Conservation (phyloP, 2,888 invertebrate genomes). For the Macrosiphum euphorbiae region DNA sequence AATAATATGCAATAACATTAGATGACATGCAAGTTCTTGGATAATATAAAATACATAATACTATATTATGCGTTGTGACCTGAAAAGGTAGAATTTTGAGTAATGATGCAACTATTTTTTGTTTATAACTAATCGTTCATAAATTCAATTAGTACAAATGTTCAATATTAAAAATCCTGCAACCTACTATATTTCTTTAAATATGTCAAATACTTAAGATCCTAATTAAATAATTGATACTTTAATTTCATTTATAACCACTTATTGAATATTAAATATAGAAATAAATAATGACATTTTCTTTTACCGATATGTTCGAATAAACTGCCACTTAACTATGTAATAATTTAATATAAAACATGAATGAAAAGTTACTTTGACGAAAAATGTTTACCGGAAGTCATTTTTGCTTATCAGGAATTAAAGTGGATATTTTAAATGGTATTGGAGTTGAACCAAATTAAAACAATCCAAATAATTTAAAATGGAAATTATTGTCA, state of each 20-base stretch:
- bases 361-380: not conserved
- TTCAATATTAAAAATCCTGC: not conserved
- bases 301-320: not conserved
- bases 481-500: not conserved
- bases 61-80: not conserved
- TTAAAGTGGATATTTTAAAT: not conserved
- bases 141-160: not conserved
- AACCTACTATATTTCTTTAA: not conserved
- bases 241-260: not conserved
- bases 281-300: not conserved
- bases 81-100: not conserved
- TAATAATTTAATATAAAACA: not conserved
- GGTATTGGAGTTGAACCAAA: not conserved
- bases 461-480: not conserved
- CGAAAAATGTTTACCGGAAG: not conserved
- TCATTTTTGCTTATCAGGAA: not conserved
- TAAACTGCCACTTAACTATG: not conserved
- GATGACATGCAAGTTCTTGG: not conserved
- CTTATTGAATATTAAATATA: not conserved
- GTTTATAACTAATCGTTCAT: no score
- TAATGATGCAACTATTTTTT: not conserved
- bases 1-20: not conserved
- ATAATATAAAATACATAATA: not conserved
- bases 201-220: not conserved
- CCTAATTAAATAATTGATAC: not conserved